Evolutionary conservation across 2,888 invertebrate genomes (phyloP).

Genomic region (Drosophila falleni): DNA sequence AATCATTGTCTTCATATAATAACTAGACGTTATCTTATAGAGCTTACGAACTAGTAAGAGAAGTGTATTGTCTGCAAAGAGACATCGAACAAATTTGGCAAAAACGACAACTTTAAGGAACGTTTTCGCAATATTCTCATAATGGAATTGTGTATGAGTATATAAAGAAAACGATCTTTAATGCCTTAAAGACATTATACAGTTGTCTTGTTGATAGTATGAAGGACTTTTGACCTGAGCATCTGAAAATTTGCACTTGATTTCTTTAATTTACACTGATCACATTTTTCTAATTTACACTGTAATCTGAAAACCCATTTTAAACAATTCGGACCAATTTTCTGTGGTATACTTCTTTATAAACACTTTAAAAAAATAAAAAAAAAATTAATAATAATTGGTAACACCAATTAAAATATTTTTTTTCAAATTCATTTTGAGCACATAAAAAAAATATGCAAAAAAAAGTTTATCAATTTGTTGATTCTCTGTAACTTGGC

Average conservation of each 20-base stretch:
- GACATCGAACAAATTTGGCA: conserved; percentile 6
- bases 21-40: conserved; percentile 17
- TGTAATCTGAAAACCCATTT: conserved; percentile 8
- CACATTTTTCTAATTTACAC: conserved; percentile 5
- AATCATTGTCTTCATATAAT: background rate
- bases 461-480: conserved; percentile 1
- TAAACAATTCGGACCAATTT: conserved; percentile 2
- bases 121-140: conserved; percentile 6
- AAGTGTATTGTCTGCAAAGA: background rate
- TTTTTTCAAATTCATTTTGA: conserved; percentile 9
- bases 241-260: conserved; percentile 14
- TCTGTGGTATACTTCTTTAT: background rate
- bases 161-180: conserved; percentile 11
- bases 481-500: conserved; percentile 9
- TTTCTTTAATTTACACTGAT: conserved; percentile 13
- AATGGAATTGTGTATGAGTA: background rate
- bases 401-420: too few species aligned
- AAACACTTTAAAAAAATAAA: conserved; percentile 41
- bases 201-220: conserved; percentile 6
- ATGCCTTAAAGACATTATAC: conserved; percentile 3
- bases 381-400: background rate
- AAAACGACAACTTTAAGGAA: conserved; percentile 9
- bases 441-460: conserved; percentile 41
- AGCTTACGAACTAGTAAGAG: conserved; percentile 21
- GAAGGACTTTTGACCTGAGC: background rate